phyloP scores from a whole-genome alignment of 2,888 invertebrate species.

The Drosophila atripex region DNA sequence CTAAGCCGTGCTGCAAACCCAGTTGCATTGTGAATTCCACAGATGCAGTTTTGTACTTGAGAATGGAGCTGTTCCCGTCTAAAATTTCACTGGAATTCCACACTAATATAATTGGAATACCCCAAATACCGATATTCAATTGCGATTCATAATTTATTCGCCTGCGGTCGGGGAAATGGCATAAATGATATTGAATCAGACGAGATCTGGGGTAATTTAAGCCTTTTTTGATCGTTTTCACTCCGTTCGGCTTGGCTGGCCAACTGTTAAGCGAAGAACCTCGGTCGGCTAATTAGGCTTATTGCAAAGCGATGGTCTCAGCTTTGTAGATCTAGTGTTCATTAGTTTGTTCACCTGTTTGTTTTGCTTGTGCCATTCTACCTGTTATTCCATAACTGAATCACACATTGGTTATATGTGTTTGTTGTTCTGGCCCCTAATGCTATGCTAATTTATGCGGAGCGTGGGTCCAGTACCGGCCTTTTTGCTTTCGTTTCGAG shows the following conservation, averaged over 20 bases:
- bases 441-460: slow-evolving; percentile 71
- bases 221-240: slow-evolving; percentile 25
- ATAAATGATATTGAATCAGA: slow-evolving; percentile 14
- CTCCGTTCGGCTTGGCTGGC: slow-evolving; percentile 57
- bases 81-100: slow-evolving; percentile 16
- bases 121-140: slow-evolving; percentile 22
- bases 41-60: slow-evolving; percentile 16
- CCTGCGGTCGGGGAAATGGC: slow-evolving; percentile 16
- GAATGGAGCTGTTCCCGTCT: slow-evolving; percentile 7
- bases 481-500: slow-evolving; percentile 47
- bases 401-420: slow-evolving; percentile 21
- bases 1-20: slow-evolving; percentile 44
- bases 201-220: slow-evolving; percentile 15
- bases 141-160: slow-evolving; percentile 24
- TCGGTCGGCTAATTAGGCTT: slow-evolving; percentile 52
- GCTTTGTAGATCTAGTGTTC: slow-evolving; percentile 30
- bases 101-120: slow-evolving; percentile 29
- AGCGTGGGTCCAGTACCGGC: slow-evolving; percentile 67
- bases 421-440: slow-evolving; percentile 57
- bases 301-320: slow-evolving; percentile 9
- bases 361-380: slow-evolving; percentile 37
- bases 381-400: slow-evolving; percentile 49
- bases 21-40: slow-evolving; percentile 44
- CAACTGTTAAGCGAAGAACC: slow-evolving; percentile 50
- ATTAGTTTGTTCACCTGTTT: slow-evolving; percentile 72